Evolutionary conservation across 2,797 vertebrate genomes (phyloP).

Genomic region (Pagetopsis macropterus): DNA sequence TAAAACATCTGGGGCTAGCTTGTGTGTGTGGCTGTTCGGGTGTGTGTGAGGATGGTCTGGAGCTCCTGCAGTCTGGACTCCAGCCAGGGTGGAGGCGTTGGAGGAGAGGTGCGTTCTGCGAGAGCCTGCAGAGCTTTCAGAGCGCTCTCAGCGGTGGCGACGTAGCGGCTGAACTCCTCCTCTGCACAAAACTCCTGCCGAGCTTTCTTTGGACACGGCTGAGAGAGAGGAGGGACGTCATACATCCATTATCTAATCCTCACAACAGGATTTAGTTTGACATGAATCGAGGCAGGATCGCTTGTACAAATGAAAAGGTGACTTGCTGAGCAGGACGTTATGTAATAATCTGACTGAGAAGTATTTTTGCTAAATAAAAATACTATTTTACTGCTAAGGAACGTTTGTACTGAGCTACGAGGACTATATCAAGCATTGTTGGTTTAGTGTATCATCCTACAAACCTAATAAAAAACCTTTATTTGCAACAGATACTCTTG

Average conservation of each 20-base stretch:
- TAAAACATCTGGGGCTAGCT: background rate
- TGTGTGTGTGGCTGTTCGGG: slow-evolving; percentile 49
- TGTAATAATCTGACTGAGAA: background rate
- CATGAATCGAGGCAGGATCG: background rate
- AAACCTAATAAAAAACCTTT: too few relatives aligned
- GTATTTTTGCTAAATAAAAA: slow-evolving; percentile 23
- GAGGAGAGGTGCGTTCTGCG: slow-evolving; percentile 23
- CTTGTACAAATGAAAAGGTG: background rate
- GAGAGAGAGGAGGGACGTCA: slow-evolving; percentile 14
- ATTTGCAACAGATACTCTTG: too few relatives aligned
- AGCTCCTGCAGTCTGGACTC: slow-evolving; percentile 82
- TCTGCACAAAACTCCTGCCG: slow-evolving; percentile 81
- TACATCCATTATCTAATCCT: background rate
- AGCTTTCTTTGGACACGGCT: slow-evolving; percentile 89
- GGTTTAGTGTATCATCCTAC: too few relatives aligned
- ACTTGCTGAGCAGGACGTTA: background rate
- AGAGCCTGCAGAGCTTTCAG: slow-evolving; percentile 84
- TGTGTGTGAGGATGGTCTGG: slow-evolving; percentile 75
- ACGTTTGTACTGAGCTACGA: background rate
- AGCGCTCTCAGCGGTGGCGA: slow-evolving; percentile 84
- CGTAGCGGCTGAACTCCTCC: slow-evolving; percentile 83
- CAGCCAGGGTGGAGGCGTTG: slow-evolving; percentile 85
- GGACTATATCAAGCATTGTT: background rate
- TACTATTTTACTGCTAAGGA: background rate
- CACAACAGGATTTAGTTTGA: background rate